These are phyloP conservation scores for Lacanobia oleracea DNA, from an alignment of 2,888 invertebrate genomes.

Conservation along the genomic window DNA sequence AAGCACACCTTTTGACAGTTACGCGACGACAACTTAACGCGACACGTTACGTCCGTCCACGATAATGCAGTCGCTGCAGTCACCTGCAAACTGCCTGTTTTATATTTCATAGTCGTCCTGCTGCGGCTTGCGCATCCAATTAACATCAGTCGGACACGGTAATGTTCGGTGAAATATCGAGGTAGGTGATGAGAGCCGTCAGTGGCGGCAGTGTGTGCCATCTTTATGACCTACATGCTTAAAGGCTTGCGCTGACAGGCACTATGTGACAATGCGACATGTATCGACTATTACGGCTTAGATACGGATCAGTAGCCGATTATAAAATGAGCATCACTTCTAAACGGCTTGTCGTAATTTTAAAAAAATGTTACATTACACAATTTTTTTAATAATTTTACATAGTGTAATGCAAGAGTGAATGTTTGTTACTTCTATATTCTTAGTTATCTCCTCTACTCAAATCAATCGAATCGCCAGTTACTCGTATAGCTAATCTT, in stretches of 20 bases:
- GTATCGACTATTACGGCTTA: too few relatives aligned
- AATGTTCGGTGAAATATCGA: slow-evolving; percentile 86
- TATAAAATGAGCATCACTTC: too few relatives aligned
- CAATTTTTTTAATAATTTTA: too few relatives aligned
- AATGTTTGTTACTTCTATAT: too few relatives aligned
- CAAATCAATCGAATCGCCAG: too few relatives aligned
- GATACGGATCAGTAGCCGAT: too few relatives aligned
- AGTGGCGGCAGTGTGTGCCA: slow-evolving; percentile 57
- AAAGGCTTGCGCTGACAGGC: background rate
- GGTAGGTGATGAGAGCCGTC: slow-evolving; percentile 80
- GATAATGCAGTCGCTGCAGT: slow-evolving; percentile 73
- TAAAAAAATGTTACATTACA: too few relatives aligned
- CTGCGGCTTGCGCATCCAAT: slow-evolving; percentile 85
- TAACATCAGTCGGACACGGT: slow-evolving; percentile 83
- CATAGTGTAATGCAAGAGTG: too few relatives aligned
- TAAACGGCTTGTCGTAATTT: too few relatives aligned
- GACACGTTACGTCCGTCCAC: slow-evolving; percentile 67
- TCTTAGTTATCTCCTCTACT: too few relatives aligned
- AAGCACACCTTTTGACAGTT: slow-evolving; percentile 66
- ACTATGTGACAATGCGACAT: background rate
- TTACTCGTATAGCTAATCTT: too few relatives aligned
- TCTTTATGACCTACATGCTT: slow-evolving; percentile 77
- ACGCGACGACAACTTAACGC: slow-evolving; percentile 70
- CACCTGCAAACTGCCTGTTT: slow-evolving; percentile 75
- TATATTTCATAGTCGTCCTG: slow-evolving; percentile 83